These are phyloP conservation scores for Agelas oroides DNA, from an alignment of 37 sponge, comb jelly and placozoan species.

Conservation along the genomic window DNA sequence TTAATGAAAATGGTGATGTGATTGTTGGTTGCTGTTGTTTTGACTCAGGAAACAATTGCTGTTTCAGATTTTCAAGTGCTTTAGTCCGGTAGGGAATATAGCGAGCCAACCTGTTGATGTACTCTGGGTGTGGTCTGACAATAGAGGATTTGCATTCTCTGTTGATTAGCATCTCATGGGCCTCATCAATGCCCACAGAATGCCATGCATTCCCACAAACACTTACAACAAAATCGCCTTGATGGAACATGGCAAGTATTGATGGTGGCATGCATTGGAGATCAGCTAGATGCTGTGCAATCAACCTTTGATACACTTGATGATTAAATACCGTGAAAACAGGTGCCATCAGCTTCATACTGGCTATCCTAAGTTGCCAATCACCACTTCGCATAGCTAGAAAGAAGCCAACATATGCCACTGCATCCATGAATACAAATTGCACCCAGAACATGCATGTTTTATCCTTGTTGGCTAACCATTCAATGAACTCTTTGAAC, in stretches of 20 bases:
- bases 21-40: not conserved
- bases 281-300: conserved; percentile 17
- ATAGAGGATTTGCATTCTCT: conserved; percentile 7
- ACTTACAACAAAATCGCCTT: conserved; percentile 7
- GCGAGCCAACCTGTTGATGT: not conserved
- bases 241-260: no score
- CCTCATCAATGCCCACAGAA: conserved; percentile 34
- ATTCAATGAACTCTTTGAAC: conserved; percentile 6
- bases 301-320: not conserved
- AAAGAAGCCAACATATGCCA: conserved; percentile 6
- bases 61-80: not conserved
- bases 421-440: conserved; percentile 23
- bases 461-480: not conserved
- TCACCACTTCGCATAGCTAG: conserved; percentile 28
- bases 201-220: conserved; percentile 16
- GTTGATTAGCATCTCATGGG: no score
- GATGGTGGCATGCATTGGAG: conserved; percentile 1
- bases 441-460: conserved; percentile 38
- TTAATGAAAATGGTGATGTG: not conserved
- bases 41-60: not conserved
- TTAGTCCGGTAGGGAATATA: conserved; percentile 9
- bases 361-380: no score
- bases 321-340: conserved; percentile 26
- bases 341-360: no score
- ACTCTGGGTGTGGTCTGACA: conserved; percentile 16